These are phyloP conservation scores for Peromyscus aztecus DNA, from an alignment of 2,797 vertebrate species.

Conservation along the genomic window DNA sequence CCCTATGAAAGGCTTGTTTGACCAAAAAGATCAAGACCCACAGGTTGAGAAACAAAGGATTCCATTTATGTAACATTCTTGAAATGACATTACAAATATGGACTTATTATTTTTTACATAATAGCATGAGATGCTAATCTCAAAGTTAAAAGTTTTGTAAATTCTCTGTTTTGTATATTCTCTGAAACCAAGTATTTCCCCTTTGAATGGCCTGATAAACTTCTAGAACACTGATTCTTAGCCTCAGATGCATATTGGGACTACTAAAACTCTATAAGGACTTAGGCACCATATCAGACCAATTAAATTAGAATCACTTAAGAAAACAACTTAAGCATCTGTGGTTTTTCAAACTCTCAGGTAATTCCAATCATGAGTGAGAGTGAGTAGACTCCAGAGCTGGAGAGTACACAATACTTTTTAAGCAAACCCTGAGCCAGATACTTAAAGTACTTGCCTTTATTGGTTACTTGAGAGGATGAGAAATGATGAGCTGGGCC, in stretches of 20 bases:
- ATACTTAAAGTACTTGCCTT: neutral
- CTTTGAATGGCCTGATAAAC: neutral
- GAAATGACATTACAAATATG: slow-evolving; percentile 62
- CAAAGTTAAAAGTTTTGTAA: slow-evolving; percentile 56
- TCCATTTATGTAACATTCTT: slow-evolving; percentile 15
- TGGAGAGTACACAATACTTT: neutral
- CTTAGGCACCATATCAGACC: slow-evolving; percentile 5
- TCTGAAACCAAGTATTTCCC: slow-evolving; percentile 33
- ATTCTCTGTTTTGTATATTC: neutral
- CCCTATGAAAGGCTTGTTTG: neutral
- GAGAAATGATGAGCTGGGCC: neutral
- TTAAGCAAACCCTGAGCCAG: neutral
- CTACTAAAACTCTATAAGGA: neutral
- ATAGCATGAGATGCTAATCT: slow-evolving; percentile 24
- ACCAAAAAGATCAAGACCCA: neutral
- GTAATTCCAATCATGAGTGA: slow-evolving; percentile 42
- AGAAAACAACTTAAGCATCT: neutral
- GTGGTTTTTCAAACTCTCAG: slow-evolving; percentile 22
- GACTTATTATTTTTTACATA: slow-evolving; percentile 26
- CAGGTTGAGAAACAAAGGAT: neutral
- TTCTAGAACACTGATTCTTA: slow-evolving; percentile 18
- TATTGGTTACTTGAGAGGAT: neutral
- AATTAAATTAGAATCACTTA: slow-evolving; percentile 38
- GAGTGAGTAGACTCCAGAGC: neutral
- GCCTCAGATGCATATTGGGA: slow-evolving; percentile 20